These are phyloP conservation scores for Pelecanoides urinatrix DNA, from an alignment of 2,113 vertebrate species.

Conservation along the genomic window DNA sequence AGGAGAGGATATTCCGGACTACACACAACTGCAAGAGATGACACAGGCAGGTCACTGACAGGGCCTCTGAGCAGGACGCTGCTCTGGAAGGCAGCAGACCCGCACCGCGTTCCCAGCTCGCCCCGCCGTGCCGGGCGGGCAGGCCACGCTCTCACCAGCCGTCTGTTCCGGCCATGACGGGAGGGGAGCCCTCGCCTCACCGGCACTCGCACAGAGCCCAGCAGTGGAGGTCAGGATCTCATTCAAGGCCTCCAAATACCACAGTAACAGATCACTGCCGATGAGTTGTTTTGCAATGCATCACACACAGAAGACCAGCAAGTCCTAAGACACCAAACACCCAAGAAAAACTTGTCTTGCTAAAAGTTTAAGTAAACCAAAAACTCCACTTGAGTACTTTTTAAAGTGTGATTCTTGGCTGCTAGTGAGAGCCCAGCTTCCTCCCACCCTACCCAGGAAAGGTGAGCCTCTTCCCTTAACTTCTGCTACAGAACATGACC, in stretches of 20 bases:
- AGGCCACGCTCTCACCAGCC: neutral
- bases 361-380: neutral
- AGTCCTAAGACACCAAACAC: neutral
- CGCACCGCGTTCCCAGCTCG: rapidly evolving
- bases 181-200: rapidly evolving
- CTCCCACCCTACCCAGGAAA: neutral
- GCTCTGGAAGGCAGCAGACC: neutral
- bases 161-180: rapidly evolving
- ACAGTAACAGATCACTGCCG: neutral
- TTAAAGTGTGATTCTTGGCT: neutral
- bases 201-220: rapidly evolving
- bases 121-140: rapidly evolving
- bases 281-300: neutral
- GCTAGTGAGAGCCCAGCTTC: neutral
- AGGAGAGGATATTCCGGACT: neutral
- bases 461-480: neutral
- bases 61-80: rapidly evolving
- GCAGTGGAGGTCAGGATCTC: neutral
- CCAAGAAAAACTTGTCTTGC: neutral
- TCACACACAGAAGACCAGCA: neutral
- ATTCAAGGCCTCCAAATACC: neutral
- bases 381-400: neutral
- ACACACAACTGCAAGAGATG: neutral
- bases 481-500: neutral
- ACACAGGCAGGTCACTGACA: neutral